A percentile compares a stretch with the other conserved stretches of the same genome.
Conservation (phyloP, 2,888 invertebrate genomes). For the Drosophila paramelanica region DNA sequence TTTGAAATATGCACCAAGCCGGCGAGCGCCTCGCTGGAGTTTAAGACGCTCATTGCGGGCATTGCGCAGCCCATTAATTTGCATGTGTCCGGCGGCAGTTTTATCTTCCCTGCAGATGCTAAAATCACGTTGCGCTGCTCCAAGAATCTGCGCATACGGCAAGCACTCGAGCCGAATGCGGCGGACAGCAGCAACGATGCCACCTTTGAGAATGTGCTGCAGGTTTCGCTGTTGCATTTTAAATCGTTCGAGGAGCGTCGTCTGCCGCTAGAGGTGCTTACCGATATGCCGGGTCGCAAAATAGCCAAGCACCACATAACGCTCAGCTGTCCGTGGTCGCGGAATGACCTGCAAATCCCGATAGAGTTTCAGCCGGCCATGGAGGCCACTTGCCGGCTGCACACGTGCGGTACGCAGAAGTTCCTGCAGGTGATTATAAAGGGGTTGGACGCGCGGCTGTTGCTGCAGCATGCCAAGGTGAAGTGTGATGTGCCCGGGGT, state of each 20-base stretch:
- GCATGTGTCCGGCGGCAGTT: constrained; percentile 92
- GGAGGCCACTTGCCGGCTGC: constrained; percentile 91
- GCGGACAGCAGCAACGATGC: constrained; percentile 52
- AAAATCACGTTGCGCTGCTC: constrained; percentile 83
- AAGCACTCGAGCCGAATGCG: constrained; percentile 23
- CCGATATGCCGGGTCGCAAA: constrained; percentile 90
- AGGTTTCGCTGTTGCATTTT: constrained; percentile 87
- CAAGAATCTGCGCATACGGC: constrained; percentile 84
- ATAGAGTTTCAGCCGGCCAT: constrained; percentile 94
- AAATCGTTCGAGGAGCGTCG: constrained; percentile 88
- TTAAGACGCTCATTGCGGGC: constrained; percentile 92
- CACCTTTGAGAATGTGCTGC: constrained; percentile 83
- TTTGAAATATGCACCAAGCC: constrained; percentile 86
- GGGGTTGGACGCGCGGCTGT: constrained; percentile 87
- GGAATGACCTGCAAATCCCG: constrained; percentile 89
- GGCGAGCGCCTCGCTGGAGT: constrained; percentile 86
- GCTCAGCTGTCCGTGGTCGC: constrained; percentile 92
- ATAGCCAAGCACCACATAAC: constrained; percentile 91
- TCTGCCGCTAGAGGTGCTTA: constrained; percentile 89
- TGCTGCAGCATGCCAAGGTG: constrained; percentile 86
- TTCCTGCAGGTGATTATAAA: constrained; percentile 92
- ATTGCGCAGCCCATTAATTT: constrained; percentile 91
- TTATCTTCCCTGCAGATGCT: constrained; percentile 89
- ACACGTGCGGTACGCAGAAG: constrained; percentile 93
- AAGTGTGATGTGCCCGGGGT: constrained; percentile 87